phyloP scores from a whole-genome alignment of 1,140 invertebrate species.

The Nasonia giraulti region DNA sequence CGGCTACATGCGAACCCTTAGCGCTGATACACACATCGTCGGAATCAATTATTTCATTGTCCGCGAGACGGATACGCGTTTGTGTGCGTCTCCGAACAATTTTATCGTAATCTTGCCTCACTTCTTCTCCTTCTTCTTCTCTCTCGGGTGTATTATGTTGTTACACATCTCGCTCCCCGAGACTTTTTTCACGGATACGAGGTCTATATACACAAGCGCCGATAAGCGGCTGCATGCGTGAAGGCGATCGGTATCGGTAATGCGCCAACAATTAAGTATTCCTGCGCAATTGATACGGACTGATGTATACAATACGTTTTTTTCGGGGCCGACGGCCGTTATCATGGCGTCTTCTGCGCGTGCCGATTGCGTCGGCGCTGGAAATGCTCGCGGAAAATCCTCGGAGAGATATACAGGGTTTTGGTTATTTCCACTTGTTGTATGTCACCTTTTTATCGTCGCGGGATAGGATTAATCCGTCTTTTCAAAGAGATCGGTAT shows the following conservation, averaged over 20 bases:
- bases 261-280: neutral
- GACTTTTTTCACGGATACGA: neutral
- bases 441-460: neutral
- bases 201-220: neutral
- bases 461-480: too few relatives aligned
- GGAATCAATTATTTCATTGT: constrained; percentile 36
- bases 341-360: neutral
- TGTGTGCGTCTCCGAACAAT: neutral
- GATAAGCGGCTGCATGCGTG: neutral
- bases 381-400: constrained; percentile 3
- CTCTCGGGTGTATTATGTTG: too few relatives aligned
- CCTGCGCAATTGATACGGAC: constrained; percentile 9
- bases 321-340: neutral
- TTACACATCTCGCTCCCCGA: too few relatives aligned
- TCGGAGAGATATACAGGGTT: constrained; percentile 8
- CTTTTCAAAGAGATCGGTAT: too few relatives aligned
- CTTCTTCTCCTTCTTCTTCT: too few relatives aligned
- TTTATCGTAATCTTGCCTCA: constrained; percentile 11
- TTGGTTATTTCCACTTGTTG: constrained; percentile 7
- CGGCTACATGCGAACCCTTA: neutral
- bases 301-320: neutral
- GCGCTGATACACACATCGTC: neutral
- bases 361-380: neutral
- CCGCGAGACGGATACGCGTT: neutral
- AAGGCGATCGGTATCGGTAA: constrained; percentile 7